Conservation (phyloP, 2,888 invertebrate species). For the Heliconius sara region DNA sequence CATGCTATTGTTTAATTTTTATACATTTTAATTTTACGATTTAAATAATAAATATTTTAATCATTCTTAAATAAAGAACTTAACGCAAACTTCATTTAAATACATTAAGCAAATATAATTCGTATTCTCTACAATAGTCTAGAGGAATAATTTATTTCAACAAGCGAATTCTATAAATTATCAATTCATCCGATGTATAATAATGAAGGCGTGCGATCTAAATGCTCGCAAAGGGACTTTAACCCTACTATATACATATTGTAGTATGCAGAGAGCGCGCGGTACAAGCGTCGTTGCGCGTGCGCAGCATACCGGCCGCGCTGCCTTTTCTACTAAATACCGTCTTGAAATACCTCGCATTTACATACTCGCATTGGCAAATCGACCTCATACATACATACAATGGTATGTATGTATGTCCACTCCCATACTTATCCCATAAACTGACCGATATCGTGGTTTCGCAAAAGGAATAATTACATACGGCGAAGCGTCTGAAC, state of each 20-base stretch:
- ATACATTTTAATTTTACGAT: too few relatives aligned
- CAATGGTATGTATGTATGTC: neutral
- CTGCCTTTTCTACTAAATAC: conserved; percentile 60
- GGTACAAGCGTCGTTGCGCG: conserved; percentile 69
- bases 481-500: neutral
- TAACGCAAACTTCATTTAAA: neutral
- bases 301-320: conserved; percentile 63
- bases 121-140: neutral
- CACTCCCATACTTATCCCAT: conserved; percentile 3
- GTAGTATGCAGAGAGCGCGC: conserved; percentile 66
- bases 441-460: conserved; percentile 8
- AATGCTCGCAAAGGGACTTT: conserved; percentile 69
- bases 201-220: conserved; percentile 64
- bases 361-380: conserved; percentile 45
- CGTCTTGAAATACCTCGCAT: conserved; percentile 54
- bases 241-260: conserved; percentile 58
- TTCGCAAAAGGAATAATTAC: conserved; percentile 15
- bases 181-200: conserved; percentile 57
- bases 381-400: neutral
- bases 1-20: too few relatives aligned
- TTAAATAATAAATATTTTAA: too few relatives aligned
- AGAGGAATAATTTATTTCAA: neutral
- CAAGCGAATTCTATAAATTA: conserved; percentile 18
- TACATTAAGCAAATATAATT: neutral
- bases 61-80: too few relatives aligned